Percentiles rank a stretch among this genome's conserved stretches.
phyloP scores from a whole-genome alignment of 2,113 vertebrate species.

The Siphamia tubifer region DNA sequence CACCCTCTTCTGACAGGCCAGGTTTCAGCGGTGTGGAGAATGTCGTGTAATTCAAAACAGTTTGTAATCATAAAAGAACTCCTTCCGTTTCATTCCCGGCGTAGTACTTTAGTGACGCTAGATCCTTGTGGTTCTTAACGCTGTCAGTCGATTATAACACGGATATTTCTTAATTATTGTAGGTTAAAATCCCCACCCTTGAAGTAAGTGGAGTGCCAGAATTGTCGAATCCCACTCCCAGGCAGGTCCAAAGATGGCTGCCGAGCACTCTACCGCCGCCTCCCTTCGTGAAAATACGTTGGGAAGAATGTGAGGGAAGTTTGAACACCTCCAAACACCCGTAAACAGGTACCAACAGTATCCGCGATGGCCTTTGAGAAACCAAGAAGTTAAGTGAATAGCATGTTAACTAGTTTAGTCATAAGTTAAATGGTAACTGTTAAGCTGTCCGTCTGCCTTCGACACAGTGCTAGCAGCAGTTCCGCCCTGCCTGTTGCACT shows the following conservation, averaged over 20 bases:
- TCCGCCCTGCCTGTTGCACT: slow-evolving; percentile 71
- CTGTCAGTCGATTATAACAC: slow-evolving; percentile 52
- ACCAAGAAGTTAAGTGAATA: neutral
- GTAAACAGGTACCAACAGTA: slow-evolving; percentile 16
- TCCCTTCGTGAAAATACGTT: slow-evolving; percentile 72
- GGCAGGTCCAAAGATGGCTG: slow-evolving; percentile 83
- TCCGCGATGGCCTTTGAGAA: slow-evolving; percentile 17
- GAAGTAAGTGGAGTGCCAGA: slow-evolving; percentile 70
- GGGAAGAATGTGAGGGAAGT: slow-evolving; percentile 59
- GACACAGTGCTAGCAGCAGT: slow-evolving; percentile 54
- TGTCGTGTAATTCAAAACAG: slow-evolving; percentile 60
- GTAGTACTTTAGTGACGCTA: neutral
- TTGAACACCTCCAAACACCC: slow-evolving; percentile 48
- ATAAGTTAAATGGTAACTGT: slow-evolving; percentile 39
- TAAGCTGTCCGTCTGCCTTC: slow-evolving; percentile 42
- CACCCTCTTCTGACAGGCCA: slow-evolving; percentile 79
- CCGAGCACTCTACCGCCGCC: slow-evolving; percentile 72
- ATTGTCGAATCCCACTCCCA: slow-evolving; percentile 73
- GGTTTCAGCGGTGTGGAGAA: slow-evolving; percentile 50
- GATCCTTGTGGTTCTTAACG: slow-evolving; percentile 6
- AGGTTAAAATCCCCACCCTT: slow-evolving; percentile 76
- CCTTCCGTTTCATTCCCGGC: slow-evolving; percentile 17
- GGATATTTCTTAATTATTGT: slow-evolving; percentile 10
- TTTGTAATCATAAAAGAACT: slow-evolving; percentile 28
- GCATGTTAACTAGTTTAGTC: slow-evolving; percentile 15